Conservation (phyloP, 2,888 invertebrate genomes). For the Calameuta idolon region DNA sequence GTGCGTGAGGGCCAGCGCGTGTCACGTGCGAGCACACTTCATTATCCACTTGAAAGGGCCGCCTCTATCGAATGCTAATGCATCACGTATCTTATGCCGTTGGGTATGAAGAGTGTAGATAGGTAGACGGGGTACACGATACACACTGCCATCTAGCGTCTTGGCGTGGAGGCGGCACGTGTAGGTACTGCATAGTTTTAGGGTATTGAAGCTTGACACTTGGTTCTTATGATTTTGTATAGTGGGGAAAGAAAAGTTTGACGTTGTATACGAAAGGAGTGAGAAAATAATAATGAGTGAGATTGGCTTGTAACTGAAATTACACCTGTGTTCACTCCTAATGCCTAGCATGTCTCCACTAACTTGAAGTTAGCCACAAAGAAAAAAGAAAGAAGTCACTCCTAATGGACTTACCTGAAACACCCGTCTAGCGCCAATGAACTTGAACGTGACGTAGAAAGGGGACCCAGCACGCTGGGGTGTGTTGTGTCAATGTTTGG, state of each 20-base stretch:
- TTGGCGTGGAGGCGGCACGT: not conserved
- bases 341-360: no score
- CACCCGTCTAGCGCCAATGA: not conserved
- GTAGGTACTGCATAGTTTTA: not conserved
- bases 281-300: no score
- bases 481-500: not conserved
- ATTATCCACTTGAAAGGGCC: conserved; percentile 19
- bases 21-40: conserved; percentile 14
- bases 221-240: no score
- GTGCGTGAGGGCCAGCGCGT: conserved; percentile 14
- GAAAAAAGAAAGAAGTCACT: not conserved
- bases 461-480: not conserved
- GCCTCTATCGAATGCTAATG: conserved; percentile 8
- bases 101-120: not conserved
- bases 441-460: not conserved
- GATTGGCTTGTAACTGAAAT: no score
- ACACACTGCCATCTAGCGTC: not conserved
- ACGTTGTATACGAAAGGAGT: no score
- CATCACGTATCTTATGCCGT: conserved; percentile 1
- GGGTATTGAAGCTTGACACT: not conserved
- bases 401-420: not conserved
- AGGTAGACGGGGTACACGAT: not conserved
- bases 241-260: no score
- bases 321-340: no score
- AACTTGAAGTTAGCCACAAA: no score